Conservation (phyloP, 2,888 invertebrate genomes). For the Notodonta dromedarius region DNA sequence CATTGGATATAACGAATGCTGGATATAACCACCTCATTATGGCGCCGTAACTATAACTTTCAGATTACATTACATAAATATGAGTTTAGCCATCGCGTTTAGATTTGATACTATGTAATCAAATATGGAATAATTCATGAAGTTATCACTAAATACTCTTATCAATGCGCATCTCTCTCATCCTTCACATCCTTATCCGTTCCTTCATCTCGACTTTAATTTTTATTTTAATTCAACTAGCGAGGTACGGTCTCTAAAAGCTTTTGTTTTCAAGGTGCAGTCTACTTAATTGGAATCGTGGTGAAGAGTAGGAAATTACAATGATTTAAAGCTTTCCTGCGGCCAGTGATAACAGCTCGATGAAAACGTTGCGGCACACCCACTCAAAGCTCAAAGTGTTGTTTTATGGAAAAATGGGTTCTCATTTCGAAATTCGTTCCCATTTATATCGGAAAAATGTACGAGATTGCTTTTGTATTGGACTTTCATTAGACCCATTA, state of each 20-base stretch:
- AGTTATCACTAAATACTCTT: no score
- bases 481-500: conserved; percentile 30
- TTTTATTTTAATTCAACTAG: no score
- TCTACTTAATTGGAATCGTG: conserved; percentile 47
- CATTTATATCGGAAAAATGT: conserved; percentile 25
- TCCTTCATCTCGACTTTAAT: no score
- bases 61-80: no score
- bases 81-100: no score
- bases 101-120: no score
- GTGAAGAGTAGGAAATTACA: conserved; percentile 49
- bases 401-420: conserved; percentile 42
- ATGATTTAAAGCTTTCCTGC: conserved; percentile 42
- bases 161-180: no score
- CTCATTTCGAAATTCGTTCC: conserved; percentile 25
- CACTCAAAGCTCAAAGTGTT: conserved; percentile 31
- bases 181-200: no score
- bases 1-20: no score
- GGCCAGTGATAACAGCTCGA: conserved; percentile 42
- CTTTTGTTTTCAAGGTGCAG: conserved; percentile 31
- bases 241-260: conserved; percentile 12
- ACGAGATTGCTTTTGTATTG: conserved; percentile 30
- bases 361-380: conserved; percentile 36
- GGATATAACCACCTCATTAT: no score
- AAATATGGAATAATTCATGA: no score
- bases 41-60: no score